A percentile compares a stretch with the other conserved stretches of the same genome.
Evolutionary conservation across 2,113 vertebrate species (phyloP).

Genomic region (Neolamprologus devosi): DNA sequence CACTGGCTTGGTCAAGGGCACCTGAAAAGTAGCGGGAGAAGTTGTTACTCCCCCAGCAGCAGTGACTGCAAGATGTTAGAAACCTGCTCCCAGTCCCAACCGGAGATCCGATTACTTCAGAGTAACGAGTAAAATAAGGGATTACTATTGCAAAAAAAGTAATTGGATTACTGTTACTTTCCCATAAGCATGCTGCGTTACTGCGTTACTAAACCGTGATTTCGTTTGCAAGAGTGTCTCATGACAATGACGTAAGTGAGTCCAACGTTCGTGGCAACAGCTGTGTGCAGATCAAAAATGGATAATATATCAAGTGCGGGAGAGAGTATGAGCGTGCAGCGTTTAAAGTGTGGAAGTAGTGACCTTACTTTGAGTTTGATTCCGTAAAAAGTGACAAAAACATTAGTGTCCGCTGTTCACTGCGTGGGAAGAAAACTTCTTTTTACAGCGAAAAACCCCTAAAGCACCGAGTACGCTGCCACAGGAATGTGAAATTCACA

Average conservation of each 20-base stretch:
- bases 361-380: background rate
- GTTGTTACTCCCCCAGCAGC: background rate
- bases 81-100: background rate
- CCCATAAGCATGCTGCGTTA: fast-evolving
- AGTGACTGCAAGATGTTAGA: background rate
- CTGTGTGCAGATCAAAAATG: background rate
- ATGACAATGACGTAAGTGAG: background rate
- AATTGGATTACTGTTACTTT: background rate
- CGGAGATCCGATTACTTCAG: background rate
- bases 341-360: background rate
- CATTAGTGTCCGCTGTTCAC: fast-evolving
- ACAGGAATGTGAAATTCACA: background rate
- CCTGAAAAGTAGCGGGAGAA: background rate
- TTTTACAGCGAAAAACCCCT: background rate
- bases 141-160: background rate
- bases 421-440: background rate
- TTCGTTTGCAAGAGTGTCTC: background rate
- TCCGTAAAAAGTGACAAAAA: background rate
- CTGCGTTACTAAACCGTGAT: background rate
- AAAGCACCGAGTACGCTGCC: background rate
- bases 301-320: fast-evolving
- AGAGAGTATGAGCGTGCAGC: fast-evolving
- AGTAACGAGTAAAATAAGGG: background rate
- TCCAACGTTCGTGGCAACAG: fast-evolving
- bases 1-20: background rate